Evolutionary conservation across 2,113 vertebrate species (phyloP).

Genomic region (Zosterops pallidus): DNA sequence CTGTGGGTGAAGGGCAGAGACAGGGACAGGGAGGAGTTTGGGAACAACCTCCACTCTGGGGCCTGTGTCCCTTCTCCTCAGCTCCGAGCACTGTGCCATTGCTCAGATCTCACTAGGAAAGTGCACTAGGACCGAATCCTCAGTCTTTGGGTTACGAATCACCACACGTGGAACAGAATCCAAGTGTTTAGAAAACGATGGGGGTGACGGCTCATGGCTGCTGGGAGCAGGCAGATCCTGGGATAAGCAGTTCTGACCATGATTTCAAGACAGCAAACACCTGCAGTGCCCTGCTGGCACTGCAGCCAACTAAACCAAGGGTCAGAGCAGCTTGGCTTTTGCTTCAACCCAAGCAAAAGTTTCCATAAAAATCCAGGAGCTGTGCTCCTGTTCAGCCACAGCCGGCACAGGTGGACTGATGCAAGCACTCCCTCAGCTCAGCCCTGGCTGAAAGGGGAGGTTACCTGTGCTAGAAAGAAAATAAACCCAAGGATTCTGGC

Average conservation of each 20-base stretch:
- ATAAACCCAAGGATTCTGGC: background rate
- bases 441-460: background rate
- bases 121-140: background rate
- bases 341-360: background rate
- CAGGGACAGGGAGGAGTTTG: background rate
- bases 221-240: background rate
- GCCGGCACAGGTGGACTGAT: fast-evolving
- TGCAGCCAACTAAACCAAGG: background rate
- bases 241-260: background rate
- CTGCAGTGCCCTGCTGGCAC: fast-evolving
- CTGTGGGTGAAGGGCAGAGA: background rate
- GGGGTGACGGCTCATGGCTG: fast-evolving
- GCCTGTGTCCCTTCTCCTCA: background rate
- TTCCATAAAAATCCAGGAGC: background rate
- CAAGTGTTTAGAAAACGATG: background rate
- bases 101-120: background rate
- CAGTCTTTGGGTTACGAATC: background rate
- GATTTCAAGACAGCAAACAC: background rate
- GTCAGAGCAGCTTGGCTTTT: background rate
- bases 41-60: background rate
- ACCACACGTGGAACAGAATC: fast-evolving
- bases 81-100: background rate
- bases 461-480: background rate
- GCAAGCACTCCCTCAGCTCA: background rate
- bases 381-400: background rate